Evolutionary conservation across 2,888 invertebrate genomes (phyloP).

Genomic region (Diarsia dahlii): DNA sequence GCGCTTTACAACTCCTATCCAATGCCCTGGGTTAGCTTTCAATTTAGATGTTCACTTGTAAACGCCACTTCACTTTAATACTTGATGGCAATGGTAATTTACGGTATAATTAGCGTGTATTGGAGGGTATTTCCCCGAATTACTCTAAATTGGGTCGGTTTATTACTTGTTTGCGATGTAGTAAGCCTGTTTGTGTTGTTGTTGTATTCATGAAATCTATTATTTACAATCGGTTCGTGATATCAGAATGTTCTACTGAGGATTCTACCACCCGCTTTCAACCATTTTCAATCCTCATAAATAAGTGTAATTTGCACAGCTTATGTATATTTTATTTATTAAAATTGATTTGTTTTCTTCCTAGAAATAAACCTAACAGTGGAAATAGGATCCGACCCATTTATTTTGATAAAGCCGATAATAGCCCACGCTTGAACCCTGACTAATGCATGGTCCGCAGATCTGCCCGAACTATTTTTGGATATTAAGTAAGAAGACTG

Average conservation of each 20-base stretch:
- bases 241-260: neutral
- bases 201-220: neutral
- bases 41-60: slow-evolving; percentile 71
- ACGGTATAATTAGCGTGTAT: slow-evolving; percentile 40
- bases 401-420: slow-evolving; percentile 38
- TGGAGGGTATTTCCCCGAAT: neutral
- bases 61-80: slow-evolving; percentile 57
- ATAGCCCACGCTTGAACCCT: slow-evolving; percentile 8
- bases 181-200: neutral
- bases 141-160: neutral
- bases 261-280: neutral
- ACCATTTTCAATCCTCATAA: neutral
- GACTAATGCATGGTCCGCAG: slow-evolving; percentile 8
- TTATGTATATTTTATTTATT: too few relatives aligned
- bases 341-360: neutral
- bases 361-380: slow-evolving; percentile 9
- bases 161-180: neutral
- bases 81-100: slow-evolving; percentile 43
- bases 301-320: neutral
- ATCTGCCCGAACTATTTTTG: slow-evolving; percentile 15
- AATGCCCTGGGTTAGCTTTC: slow-evolving; percentile 74
- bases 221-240: neutral
- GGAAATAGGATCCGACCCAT: slow-evolving; percentile 16
- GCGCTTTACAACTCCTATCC: slow-evolving; percentile 77
- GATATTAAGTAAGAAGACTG: slow-evolving; percentile 4